phyloP scores from a whole-genome alignment of 2,888 invertebrate species.

The Cremastobaeus sp. region DNA sequence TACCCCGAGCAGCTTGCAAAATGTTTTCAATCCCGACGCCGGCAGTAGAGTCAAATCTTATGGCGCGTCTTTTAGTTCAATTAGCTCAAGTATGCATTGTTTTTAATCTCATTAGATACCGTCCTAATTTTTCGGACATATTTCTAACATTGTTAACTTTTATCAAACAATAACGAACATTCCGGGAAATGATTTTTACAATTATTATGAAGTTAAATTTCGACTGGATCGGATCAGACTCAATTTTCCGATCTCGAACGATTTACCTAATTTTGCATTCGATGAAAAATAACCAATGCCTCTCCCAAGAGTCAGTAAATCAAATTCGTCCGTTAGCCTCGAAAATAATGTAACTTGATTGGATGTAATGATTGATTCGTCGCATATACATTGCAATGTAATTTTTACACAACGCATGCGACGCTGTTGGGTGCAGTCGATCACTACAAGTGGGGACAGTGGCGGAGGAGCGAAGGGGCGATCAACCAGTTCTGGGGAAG shows the following conservation, averaged over 20 bases:
- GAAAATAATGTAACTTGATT: conserved; percentile 45
- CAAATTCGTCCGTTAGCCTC: too few relatives aligned
- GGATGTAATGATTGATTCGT: conserved; percentile 41
- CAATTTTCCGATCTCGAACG: too few relatives aligned
- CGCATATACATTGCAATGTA: conserved; percentile 45
- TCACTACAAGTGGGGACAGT: conserved; percentile 31
- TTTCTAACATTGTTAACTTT: too few relatives aligned
- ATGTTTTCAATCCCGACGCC: conserved; percentile 54
- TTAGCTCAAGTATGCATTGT: background rate
- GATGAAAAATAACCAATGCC: too few relatives aligned
- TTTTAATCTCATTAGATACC: too few relatives aligned
- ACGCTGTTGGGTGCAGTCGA: conserved; percentile 51
- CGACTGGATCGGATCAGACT: too few relatives aligned
- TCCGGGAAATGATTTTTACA: too few relatives aligned
- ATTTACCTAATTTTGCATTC: too few relatives aligned
- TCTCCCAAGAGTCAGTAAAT: too few relatives aligned
- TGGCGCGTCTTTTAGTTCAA: conserved; percentile 16
- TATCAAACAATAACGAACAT: too few relatives aligned
- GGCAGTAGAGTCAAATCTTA: conserved; percentile 47
- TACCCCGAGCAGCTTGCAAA: conserved; percentile 65
- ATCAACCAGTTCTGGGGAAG: conserved; percentile 23
- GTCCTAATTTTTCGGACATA: too few relatives aligned
- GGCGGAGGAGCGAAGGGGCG: conserved; percentile 17
- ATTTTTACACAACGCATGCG: conserved; percentile 53
- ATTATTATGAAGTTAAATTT: too few relatives aligned